phyloP scores from a whole-genome alignment of 1,140 invertebrate genomes.

The Octopus bimaculoides region DNA sequence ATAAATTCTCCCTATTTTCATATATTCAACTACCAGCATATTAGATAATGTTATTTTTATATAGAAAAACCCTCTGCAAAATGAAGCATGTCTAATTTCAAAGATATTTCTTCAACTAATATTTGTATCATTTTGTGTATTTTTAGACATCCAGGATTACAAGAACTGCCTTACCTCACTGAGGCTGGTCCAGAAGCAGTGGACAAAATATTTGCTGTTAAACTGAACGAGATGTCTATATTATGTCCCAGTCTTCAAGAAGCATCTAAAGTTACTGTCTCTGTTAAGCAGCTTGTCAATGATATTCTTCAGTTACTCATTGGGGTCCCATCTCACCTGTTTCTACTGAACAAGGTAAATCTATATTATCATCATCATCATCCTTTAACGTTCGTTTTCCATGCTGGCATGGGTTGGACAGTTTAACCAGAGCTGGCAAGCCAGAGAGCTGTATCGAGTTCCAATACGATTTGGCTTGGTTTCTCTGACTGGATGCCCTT shows the following conservation, averaged over 20 bases:
- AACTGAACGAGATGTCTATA: constrained; percentile 21
- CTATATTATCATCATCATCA: background rate
- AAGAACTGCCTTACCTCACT: constrained; percentile 43
- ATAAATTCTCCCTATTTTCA: no score
- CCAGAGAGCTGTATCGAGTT: no score
- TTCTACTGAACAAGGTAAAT: constrained; percentile 23
- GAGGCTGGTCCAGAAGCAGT: constrained; percentile 39
- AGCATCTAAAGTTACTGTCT: constrained; percentile 18
- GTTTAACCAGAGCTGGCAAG: no score
- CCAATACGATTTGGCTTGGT: no score
- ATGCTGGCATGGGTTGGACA: no score
- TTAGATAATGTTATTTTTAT: no score
- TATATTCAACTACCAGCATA: no score
- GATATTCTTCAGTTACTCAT: constrained; percentile 39
- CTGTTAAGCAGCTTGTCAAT: constrained; percentile 27
- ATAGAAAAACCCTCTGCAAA: no score
- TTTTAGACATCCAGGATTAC: constrained; percentile 27
- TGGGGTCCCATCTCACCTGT: constrained; percentile 39
- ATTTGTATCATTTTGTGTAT: background rate
- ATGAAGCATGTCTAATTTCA: background rate
- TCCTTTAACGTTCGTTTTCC: no score
- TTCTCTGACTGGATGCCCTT: no score
- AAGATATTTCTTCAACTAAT: background rate
- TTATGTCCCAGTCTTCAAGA: constrained; percentile 18
- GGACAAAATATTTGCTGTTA: constrained; percentile 31